Percentiles rank a stretch among this genome's conserved stretches.
Conservation (phyloP, 2,888 invertebrate species). For the Opisthograptis luteolata region DNA sequence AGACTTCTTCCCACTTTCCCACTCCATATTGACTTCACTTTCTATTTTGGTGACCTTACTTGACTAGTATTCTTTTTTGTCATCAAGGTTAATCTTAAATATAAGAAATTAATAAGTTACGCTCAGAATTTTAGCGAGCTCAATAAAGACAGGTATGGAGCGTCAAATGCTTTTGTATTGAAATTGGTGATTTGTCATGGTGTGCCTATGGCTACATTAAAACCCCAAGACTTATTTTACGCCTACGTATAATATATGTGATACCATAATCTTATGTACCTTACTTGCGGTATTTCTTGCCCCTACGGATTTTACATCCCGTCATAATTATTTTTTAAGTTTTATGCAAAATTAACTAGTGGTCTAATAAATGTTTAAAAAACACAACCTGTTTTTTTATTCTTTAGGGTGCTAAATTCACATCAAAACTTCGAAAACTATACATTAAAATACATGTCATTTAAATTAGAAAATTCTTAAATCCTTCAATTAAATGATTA, state of each 20-base stretch:
- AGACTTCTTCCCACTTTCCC: no score
- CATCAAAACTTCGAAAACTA: background rate
- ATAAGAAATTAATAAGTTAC: no score
- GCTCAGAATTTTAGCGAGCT: no score
- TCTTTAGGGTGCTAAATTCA: background rate
- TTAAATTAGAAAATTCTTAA: no score
- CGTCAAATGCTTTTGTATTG: no score
- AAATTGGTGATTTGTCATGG: background rate
- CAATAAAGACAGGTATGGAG: no score
- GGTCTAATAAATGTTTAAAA: conserved; percentile 40
- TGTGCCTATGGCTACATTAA: conserved; percentile 5
- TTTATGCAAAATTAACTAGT: conserved; percentile 56
- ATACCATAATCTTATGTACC: conserved; percentile 12
- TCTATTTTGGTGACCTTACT: no score
- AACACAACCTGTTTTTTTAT: background rate
- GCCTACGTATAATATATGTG: conserved; percentile 36
- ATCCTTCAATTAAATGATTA: no score
- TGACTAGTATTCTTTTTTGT: no score
- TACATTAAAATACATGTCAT: no score
- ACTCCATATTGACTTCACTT: no score
- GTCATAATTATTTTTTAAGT: conserved; percentile 66
- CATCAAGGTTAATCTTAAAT: no score
- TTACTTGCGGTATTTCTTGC: conserved; percentile 47
- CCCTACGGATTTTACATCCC: conserved; percentile 62
- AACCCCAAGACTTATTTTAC: conserved; percentile 15